Evolutionary conservation across 1,140 invertebrate species (phyloP), one percentile per base, ranked within the genome.

Genomic region (Antheraea pernyi): DNA sequence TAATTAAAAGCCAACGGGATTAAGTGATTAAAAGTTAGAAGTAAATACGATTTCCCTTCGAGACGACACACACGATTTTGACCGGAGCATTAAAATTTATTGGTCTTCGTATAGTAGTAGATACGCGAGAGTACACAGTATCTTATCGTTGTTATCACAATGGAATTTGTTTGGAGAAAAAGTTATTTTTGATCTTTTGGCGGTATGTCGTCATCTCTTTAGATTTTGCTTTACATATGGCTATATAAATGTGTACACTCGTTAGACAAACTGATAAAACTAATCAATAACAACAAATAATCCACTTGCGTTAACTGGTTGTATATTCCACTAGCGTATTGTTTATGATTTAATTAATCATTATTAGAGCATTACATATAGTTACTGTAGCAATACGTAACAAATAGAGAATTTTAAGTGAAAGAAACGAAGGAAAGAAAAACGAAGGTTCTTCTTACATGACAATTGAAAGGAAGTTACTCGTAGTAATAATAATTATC

Each of bases 91-190:
- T 61, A 30, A 53, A 53, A 53, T 61, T 36, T 61, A 61, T 61
- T n/a, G 60, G 60, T 61, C 60, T 8, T 30, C 5, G 60, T 30
- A 30, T 22, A 36, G 19, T 61, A 61, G 46, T 53, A 61, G 60
- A 61, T 61, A 61, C 60, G 30, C 60, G 60, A 61, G 16, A 61
- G 16, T 22, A 61, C 19, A 61, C 60, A 72, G 13, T 64, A 70
- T 71, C 66, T 78, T 81, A 80, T 84, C 78, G 65, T 30, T 69
- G 70, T 78, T 83, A 86, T 84, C 82, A 70, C 36, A 76, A 77
- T 60, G 75, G 78, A 83, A 83, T 81, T 76, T 83, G 80, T 84
- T 82, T 83, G 81, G 70, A 73, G 76, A 80, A 80, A 82, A 77
- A 77, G 75, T 76, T 79, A 72, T 79, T 80, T 81, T 80, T 80